These are phyloP conservation scores for Cyprinodon variegatus DNA, from an alignment of 2,113 vertebrate genomes.

Conservation along the genomic window DNA sequence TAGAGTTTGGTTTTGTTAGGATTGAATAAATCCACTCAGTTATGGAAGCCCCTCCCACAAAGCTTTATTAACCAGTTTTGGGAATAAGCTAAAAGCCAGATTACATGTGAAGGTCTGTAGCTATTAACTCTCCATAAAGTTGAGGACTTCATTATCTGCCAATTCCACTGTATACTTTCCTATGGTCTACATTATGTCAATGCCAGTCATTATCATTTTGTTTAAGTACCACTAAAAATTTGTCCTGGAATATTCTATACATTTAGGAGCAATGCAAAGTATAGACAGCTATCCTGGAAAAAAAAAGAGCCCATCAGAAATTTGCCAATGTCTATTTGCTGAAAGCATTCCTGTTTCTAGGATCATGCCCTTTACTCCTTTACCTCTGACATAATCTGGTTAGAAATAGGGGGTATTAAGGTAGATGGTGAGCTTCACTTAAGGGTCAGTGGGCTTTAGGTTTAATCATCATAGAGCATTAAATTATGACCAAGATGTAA, in stretches of 20 bases:
- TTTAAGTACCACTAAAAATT: no score
- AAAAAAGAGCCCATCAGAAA: constrained; percentile 14
- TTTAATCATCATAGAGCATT: background rate
- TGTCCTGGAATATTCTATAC: background rate
- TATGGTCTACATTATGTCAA: no score
- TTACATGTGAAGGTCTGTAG: no score
- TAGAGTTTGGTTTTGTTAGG: no score
- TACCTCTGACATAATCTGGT: constrained; percentile 62
- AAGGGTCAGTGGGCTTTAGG: constrained; percentile 1
- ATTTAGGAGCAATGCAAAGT: constrained; percentile 1
- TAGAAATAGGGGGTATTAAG: constrained; percentile 51
- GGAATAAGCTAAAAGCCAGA: no score
- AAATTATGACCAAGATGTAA: constrained; percentile 15
- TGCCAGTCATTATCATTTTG: no score
- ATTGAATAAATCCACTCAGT: no score
- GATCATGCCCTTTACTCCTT: constrained; percentile 44
- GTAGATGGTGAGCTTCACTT: constrained; percentile 34
- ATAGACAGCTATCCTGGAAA: background rate
- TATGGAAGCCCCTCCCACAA: no score
- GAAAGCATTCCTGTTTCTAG: constrained; percentile 52
- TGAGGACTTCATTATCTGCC: no score
- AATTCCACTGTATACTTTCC: no score
- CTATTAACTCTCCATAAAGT: no score
- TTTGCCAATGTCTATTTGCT: constrained; percentile 62
- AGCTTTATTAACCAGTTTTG: no score